phyloP scores from a whole-genome alignment of 2,888 invertebrate species.

The Platypus cylindrus region DNA sequence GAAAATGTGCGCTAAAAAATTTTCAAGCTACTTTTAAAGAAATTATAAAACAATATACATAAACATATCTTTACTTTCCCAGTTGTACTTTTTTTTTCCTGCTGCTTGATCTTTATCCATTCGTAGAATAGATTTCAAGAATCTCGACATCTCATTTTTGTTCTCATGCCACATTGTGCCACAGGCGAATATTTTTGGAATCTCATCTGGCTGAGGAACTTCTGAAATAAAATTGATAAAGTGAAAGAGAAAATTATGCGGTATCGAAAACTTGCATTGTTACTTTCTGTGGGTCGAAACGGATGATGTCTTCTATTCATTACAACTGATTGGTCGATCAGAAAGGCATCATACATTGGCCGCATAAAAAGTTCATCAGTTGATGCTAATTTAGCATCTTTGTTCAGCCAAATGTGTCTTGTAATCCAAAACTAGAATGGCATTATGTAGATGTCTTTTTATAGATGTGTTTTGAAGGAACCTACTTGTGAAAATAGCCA shows the following conservation, averaged over 20 bases:
- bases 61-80: conserved; percentile 66
- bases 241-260: neutral
- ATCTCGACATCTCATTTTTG: conserved; percentile 79
- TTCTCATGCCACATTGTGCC: conserved; percentile 96
- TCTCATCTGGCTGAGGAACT: conserved; percentile 31
- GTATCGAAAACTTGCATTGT: neutral
- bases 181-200: conserved; percentile 57
- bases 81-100: conserved; percentile 75
- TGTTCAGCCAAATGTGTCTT: conserved; percentile 73
- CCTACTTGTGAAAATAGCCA: conserved; percentile 78
- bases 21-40: neutral
- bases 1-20: conserved; percentile 56
- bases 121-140: conserved; percentile 77
- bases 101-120: conserved; percentile 87
- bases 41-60: neutral
- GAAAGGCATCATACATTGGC: conserved; percentile 69
- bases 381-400: conserved; percentile 68
- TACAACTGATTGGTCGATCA: conserved; percentile 75
- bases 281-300: too few species aligned
- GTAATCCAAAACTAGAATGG: conserved; percentile 62
- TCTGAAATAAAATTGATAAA: neutral
- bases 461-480: conserved; percentile 37
- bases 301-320: conserved; percentile 71
- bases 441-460: too few species aligned
- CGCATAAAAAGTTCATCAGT: conserved; percentile 74